Conservation (phyloP, 2,888 invertebrate genomes). For the Apodemia duryi region DNA sequence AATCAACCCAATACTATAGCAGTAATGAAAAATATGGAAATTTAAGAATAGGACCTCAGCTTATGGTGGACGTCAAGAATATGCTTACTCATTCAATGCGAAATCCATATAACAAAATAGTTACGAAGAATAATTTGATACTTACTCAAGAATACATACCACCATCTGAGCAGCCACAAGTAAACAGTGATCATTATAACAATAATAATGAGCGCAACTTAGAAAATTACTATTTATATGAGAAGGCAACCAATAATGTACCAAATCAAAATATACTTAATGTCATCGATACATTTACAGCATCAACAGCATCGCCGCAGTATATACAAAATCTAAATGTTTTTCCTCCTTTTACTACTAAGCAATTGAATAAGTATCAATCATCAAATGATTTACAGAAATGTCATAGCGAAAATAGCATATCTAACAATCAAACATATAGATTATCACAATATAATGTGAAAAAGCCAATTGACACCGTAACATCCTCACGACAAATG, state of each 20-base stretch:
- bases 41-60: constrained; percentile 71
- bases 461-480: not conserved
- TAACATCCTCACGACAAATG: not conserved
- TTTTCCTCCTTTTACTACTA: not conserved
- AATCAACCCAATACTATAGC: constrained; percentile 57
- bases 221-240: constrained; percentile 52
- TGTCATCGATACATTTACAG: constrained; percentile 48
- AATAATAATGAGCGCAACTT: constrained; percentile 47
- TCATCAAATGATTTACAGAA: constrained; percentile 4
- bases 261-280: constrained; percentile 40
- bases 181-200: constrained; percentile 51
- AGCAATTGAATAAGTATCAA: not conserved
- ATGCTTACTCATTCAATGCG: constrained; percentile 76
- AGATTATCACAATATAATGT: not conserved
- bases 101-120: constrained; percentile 56
- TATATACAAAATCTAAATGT: constrained; percentile 35
- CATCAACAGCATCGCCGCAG: constrained; percentile 58
- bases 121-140: constrained; percentile 55
- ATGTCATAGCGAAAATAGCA: not conserved
- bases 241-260: constrained; percentile 51
- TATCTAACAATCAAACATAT: not conserved
- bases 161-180: constrained; percentile 59
- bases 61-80: constrained; percentile 78
- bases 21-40: constrained; percentile 67
- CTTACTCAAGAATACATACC: constrained; percentile 66